Base-by-base conservation (phyloP, 2,888 invertebrate genomes). In the Mechanitis mazaeus region DNA sequence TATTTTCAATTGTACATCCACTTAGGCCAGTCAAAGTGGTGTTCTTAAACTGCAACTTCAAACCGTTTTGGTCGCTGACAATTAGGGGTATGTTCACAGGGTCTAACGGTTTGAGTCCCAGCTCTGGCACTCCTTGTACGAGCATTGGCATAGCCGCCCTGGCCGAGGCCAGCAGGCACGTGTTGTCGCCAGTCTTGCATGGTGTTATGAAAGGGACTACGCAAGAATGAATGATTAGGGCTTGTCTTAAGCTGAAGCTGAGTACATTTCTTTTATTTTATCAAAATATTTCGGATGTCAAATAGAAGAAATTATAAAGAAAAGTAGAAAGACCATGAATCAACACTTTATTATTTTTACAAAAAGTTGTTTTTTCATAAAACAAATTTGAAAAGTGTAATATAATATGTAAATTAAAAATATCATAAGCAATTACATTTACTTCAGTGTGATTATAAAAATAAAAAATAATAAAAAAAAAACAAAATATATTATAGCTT, bases 181-280 rank as follows among this genome's bases (percentile, higher is more conserved):
- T 66, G 3, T 67, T 68, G 75, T 89, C 87, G 0, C 72, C 77
- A 0, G 59, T 3, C 60, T 77, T 77, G 72, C 89, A 88, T 50
- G 87, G 85, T 56, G 67, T 83, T 60, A 89, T 79, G 72, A 86
- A 85, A 0, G 87, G 84, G 0, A 85, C 89, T 87, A 20, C 20
- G 20, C 20, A 20, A 20, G 20, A 20, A 20, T 20, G 20, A 20
- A 20, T 20, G 20, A 20, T 20, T 20, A 20, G 20, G 20, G 20
- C 20, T 20, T 20, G 20, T 20, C 20, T 20, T 20, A 20, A 20
- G 20, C 20, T 20, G 20, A 20, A 20, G 20, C 20, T 1, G 20
- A 20, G 20, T 20, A 20, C 20, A 20, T 31, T 50, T 9, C 7
- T 7, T 9, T 42, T 42, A 47, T 11, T 42, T 9, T 42, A 2